Conservation (phyloP, 2,888 invertebrate species). For the Danaus chrysippus region DNA sequence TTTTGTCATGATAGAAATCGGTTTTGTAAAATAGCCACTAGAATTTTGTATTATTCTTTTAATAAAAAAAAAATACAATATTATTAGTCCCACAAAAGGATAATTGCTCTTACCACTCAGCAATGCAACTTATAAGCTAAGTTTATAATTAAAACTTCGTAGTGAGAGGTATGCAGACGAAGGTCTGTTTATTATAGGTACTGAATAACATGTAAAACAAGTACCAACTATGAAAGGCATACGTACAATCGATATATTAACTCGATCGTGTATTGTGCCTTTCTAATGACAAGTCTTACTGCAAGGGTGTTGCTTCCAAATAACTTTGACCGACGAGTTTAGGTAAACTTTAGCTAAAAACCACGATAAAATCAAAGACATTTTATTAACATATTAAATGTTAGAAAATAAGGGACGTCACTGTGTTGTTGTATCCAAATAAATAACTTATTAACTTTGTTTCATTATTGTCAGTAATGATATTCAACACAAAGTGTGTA, state of each 20-base stretch:
- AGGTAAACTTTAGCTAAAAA: neutral
- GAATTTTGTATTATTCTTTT: too few species aligned
- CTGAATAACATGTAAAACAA: constrained; percentile 28
- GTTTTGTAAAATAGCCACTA: too few species aligned
- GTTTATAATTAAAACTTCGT: constrained; percentile 19
- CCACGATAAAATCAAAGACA: too few species aligned
- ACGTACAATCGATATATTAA: constrained; percentile 30
- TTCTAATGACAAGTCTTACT: constrained; percentile 54
- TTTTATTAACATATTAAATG: too few species aligned
- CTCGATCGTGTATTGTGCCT: constrained; percentile 43
- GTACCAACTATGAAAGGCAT: constrained; percentile 29
- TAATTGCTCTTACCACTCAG: constrained; percentile 29
- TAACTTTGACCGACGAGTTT: constrained; percentile 15
- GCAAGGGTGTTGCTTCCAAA: constrained; percentile 34
- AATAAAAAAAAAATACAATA: too few species aligned
- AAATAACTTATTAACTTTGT: too few species aligned
- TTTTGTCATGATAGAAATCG: constrained; percentile 14
- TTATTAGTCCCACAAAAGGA: constrained; percentile 3
- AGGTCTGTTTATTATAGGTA: constrained; percentile 28
- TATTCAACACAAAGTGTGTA: too few species aligned
- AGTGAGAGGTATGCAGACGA: constrained; percentile 31
- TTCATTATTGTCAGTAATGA: too few species aligned
- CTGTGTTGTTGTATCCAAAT: too few species aligned
- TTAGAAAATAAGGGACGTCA: too few species aligned
- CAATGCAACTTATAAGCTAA: constrained; percentile 36